phyloP scores from a whole-genome alignment of 2,113 vertebrate genomes.

The Actenoides lindsayi region DNA sequence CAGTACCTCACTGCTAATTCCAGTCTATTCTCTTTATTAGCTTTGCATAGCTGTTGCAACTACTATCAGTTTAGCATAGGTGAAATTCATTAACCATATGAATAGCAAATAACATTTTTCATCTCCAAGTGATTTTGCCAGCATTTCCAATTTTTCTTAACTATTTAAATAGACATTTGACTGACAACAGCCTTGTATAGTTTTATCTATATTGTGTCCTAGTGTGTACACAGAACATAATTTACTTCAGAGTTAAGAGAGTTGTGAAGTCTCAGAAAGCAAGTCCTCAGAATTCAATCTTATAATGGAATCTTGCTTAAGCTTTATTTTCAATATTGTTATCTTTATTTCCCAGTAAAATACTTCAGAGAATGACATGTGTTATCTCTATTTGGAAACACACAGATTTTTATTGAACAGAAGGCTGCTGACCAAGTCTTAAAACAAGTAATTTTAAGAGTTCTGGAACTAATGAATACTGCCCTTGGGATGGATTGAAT shows the following conservation, averaged over 20 bases:
- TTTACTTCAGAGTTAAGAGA: not conserved
- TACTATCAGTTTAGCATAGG: not conserved
- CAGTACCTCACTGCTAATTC: not conserved
- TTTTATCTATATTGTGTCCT: not conserved
- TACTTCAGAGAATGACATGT: not conserved
- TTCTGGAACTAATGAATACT: not conserved
- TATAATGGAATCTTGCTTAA: not conserved
- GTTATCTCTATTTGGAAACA: not conserved
- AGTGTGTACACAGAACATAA: not conserved
- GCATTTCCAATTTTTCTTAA: not conserved
- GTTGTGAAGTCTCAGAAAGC: not conserved
- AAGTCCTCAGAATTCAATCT: not conserved
- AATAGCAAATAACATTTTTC: not conserved
- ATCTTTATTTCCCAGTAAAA: not conserved
- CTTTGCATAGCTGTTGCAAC: not conserved
- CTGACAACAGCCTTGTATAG: not conserved
- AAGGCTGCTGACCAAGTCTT: not conserved
- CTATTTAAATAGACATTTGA: not conserved
- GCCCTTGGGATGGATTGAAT: not conserved
- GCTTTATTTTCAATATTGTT: not conserved
- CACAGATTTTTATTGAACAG: not conserved
- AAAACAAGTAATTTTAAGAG: not conserved
- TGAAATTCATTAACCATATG: not conserved
- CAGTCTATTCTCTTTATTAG: not conserved
- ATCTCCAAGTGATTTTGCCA: not conserved